Conservation (phyloP, 2,888 invertebrate genomes). For the Protophormia terraenovae region DNA sequence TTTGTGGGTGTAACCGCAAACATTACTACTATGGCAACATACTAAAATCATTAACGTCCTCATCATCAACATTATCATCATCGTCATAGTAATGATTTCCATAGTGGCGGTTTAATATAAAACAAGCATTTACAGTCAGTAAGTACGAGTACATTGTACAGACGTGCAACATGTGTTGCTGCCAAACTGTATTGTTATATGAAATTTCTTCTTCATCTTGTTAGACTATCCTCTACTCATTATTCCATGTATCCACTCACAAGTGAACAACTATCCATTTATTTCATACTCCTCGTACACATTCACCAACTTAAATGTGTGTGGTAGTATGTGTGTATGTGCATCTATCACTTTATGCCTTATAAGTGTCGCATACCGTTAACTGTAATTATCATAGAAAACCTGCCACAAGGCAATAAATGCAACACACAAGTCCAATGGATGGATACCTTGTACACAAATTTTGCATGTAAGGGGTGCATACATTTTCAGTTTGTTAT, state of each 20-base stretch:
- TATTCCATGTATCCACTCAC: not conserved
- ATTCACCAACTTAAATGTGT: not conserved
- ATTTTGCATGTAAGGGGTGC: not conserved
- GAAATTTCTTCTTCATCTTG: conserved; percentile 24
- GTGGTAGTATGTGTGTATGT: not conserved
- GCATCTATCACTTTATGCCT: conserved; percentile 54
- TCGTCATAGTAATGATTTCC: conserved; percentile 4
- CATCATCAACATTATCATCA: not conserved
- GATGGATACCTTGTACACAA: not conserved
- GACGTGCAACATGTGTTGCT: conserved; percentile 41
- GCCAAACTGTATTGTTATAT: conserved; percentile 1
- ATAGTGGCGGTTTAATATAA: conserved; percentile 45
- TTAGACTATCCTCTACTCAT: conserved; percentile 2
- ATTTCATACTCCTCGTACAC: not conserved
- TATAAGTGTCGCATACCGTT: conserved; percentile 61
- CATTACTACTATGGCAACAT: conserved; percentile 24
- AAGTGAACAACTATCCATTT: conserved; percentile 4
- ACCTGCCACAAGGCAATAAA: conserved; percentile 55
- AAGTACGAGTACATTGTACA: not conserved
- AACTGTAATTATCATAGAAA: conserved; percentile 61
- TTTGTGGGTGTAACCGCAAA: conserved; percentile 60
- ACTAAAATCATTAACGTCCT: conserved; percentile 34
- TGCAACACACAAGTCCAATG: conserved; percentile 11
- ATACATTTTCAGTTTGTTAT: conserved; percentile 34
- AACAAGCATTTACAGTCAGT: conserved; percentile 6